phyloP scores from a whole-genome alignment of 2,797 vertebrate genomes.

The Coregonus suidteri region DNA sequence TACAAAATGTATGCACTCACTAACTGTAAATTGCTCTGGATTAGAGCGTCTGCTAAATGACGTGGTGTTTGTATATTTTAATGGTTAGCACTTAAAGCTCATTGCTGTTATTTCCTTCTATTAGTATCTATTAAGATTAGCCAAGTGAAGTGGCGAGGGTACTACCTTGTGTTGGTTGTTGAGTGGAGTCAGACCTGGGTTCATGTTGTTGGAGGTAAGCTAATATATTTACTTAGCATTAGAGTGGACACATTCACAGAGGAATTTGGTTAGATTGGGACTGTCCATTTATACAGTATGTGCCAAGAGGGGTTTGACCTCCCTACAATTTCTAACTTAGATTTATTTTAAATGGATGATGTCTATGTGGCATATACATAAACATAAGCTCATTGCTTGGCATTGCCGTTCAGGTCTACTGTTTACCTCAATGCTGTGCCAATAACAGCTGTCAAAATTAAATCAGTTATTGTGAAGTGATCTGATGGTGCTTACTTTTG shows the following conservation, averaged over 20 bases:
- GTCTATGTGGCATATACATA: neutral
- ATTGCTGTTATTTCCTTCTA: slow-evolving; percentile 55
- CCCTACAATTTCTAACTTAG: neutral
- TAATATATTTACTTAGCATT: neutral
- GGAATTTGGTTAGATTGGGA: too few relatives aligned
- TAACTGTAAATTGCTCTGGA: too few relatives aligned
- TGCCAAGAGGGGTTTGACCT: neutral
- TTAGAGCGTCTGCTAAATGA: too few relatives aligned
- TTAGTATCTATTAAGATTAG: slow-evolving; percentile 73
- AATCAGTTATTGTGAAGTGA: neutral
- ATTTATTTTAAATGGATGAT: neutral
- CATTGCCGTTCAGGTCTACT: neutral
- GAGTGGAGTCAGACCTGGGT: slow-evolving; percentile 32
- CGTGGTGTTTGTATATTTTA: neutral
- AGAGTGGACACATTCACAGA: neutral
- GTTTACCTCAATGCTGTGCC: neutral
- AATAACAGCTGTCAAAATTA: neutral
- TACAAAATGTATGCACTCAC: too few relatives aligned
- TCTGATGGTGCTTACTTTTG: neutral
- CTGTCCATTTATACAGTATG: neutral
- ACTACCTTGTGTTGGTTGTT: slow-evolving; percentile 28
- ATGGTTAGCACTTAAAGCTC: slow-evolving; percentile 68
- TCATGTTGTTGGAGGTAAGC: slow-evolving; percentile 27
- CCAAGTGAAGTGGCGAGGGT: slow-evolving; percentile 44
- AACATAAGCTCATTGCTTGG: neutral